Evolutionary conservation across 1,140 invertebrate genomes (phyloP), one percentile per base, ranked within the genome.

Genomic region (Camponotus pennsylvanicus): DNA sequence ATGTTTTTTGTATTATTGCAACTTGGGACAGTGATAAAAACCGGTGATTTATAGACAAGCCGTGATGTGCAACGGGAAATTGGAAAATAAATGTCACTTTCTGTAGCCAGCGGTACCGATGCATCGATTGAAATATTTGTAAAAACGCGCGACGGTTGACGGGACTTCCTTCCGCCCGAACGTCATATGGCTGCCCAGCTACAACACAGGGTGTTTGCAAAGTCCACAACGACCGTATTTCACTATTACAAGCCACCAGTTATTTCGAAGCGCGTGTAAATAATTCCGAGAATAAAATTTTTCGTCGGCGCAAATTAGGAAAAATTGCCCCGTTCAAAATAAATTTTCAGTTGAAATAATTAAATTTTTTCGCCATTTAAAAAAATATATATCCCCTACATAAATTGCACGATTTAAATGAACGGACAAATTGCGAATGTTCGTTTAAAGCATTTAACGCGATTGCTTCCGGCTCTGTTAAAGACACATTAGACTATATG

Each of bases 111-210:
- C 55, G 37, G 27, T 27, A 32, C n/a, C 37, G 76, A 66, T 1
- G 76, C 42, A 45, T 78, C 61, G 59, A 77, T 66, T 78, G 76
- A 49, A 78, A 78, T 78, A 78, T 78, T 78, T 49, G 27, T 40
- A 78, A 78, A 64, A 78, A 78, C 40, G 59, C 40, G 59, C 37
- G 18, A 78, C 40, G 61, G 40, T n/a, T 66, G 76, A 45, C 61
- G 59, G 27, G 27, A 78, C 76, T 66, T 78, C 76, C 61, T 78
- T 78, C 76, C 71, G 71, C 15, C 73, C 34, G 40, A 1, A 64
- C 73, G 57, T 64, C 75, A 64, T 77, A 77, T 59, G 40, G 57
- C 37, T 77, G 27, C 27, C 61, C 32, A 34, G 40, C 8, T 76
- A 42, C 8, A 76, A 7, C 8, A 76, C 15, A 32, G 27, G 59